Evolutionary conservation across 2,113 vertebrate genomes (phyloP), one percentile per base, ranked within the genome.

Genomic region (Alethe diademata): DNA sequence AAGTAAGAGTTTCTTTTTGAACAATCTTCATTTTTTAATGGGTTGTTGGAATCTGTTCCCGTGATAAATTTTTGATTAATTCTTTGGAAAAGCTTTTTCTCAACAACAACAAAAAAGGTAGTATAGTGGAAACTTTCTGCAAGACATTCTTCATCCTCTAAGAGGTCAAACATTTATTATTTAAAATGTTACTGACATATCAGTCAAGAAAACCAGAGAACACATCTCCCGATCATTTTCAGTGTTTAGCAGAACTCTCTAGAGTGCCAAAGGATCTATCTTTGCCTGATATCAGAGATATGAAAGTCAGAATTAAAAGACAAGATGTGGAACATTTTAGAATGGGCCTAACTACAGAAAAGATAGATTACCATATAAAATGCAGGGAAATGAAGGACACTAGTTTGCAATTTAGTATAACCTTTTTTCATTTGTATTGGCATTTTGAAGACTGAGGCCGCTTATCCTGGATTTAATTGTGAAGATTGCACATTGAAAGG

Each of bases 231-330:
- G 5, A 66, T 13, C 3, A 70, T 53, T 87, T 92, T 65, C 29
- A 70, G 19, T 57, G 40, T 69, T 88, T 50, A 90, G 22, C 9
- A 67, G 31, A 73, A 65, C 2, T 26, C 3, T 60, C 40, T 48
- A 14, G 9, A 35, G 2, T 66, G 36, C 22, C 14, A 42, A 35
- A 53, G 64, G 61, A 47, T n/a, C 11, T 12, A 12, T 47, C 23
- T 9, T 65, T 0, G 0, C 19, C n/a, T 62, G 22, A 14, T 36
- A 53, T 6, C 25, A 79, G 28, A 38, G 9, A 22, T 40, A 35
- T 5, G 28, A 83, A 83, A 89, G 7, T 28, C 29, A 60, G 31
- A 90, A 90, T 50, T 58, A 58, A 66, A 73, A 80, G 11, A 22
- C 11, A 61, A 85, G 19, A 24, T 31, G 6, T n/a, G 10, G 22